Percentiles rank a stretch among this genome's conserved stretches.
phyloP scores from a whole-genome alignment of 2,888 invertebrate genomes.

The Plebejus anna region DNA sequence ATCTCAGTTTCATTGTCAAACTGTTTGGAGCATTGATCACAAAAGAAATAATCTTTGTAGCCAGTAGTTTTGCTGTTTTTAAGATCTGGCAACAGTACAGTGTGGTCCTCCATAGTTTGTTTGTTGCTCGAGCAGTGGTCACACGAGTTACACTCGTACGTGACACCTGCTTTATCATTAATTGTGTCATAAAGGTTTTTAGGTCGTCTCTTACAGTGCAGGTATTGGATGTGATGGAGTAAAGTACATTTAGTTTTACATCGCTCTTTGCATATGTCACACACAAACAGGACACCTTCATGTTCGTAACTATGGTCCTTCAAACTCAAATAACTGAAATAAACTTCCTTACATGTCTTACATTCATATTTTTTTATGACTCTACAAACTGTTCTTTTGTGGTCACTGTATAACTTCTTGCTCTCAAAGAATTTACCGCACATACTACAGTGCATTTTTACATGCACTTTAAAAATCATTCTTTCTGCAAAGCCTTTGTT shows the following conservation, averaged over 20 bases:
- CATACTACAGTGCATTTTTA: constrained; percentile 63
- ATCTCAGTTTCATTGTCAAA: constrained; percentile 60
- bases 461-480: constrained; percentile 66
- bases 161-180: constrained; percentile 48
- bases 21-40: constrained; percentile 60
- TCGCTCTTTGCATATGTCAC: constrained; percentile 65
- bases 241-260: constrained; percentile 56
- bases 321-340: constrained; percentile 59
- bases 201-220: constrained; percentile 54
- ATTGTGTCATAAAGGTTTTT: constrained; percentile 48
- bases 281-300: constrained; percentile 47
- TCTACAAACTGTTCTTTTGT: constrained; percentile 52
- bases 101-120: constrained; percentile 52
- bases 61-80: constrained; percentile 56
- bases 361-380: constrained; percentile 54
- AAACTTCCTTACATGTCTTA: constrained; percentile 50
- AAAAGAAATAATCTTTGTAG: constrained; percentile 61
- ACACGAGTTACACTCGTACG: constrained; percentile 64
- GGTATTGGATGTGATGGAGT: constrained; percentile 56
- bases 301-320: constrained; percentile 67
- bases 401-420: constrained; percentile 49
- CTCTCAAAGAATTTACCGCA: constrained; percentile 51
- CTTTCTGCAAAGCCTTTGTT: constrained; percentile 60
- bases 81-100: constrained; percentile 54
- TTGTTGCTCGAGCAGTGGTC: constrained; percentile 54